A percentile compares a stretch with the other conserved stretches of the same genome.
Evolutionary conservation across 2,113 vertebrate species (phyloP).

Genomic region (Terrapene triunguis): DNA sequence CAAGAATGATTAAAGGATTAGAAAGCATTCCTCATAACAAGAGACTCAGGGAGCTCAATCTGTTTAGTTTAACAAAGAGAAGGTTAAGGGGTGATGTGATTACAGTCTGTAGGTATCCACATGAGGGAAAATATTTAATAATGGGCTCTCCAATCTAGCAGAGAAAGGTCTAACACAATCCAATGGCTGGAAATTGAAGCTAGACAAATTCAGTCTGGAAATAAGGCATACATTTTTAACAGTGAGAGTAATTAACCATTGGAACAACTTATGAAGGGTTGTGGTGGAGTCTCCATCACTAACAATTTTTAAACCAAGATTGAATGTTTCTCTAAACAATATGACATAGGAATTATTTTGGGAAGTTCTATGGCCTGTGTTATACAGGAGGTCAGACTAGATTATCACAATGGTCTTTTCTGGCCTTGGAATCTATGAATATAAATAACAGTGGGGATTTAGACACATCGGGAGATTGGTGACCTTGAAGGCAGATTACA

Average conservation of each 20-base stretch:
- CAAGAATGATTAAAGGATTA: background rate
- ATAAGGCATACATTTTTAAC: background rate
- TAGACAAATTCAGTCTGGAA: background rate
- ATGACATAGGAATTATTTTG: background rate
- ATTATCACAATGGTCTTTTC: background rate
- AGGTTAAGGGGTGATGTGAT: background rate
- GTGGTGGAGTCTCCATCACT: background rate
- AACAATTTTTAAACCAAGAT: background rate
- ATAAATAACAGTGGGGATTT: background rate
- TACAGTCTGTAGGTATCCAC: background rate
- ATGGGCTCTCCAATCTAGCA: background rate
- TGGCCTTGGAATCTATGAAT: background rate
- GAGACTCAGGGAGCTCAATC: background rate
- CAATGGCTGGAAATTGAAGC: background rate
- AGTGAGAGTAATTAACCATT: background rate
- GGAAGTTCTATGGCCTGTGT: background rate
- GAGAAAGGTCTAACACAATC: background rate
- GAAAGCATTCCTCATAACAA: background rate
- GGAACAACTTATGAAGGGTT: background rate
- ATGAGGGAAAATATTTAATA: background rate
- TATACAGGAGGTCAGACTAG: background rate
- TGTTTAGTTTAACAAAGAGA: background rate
- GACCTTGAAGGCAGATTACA: background rate
- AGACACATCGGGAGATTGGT: background rate
- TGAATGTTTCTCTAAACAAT: background rate